Evolutionary conservation across 1,140 invertebrate species (phyloP), one percentile per base, ranked within the genome.

Genomic region (Neelides sp.): DNA sequence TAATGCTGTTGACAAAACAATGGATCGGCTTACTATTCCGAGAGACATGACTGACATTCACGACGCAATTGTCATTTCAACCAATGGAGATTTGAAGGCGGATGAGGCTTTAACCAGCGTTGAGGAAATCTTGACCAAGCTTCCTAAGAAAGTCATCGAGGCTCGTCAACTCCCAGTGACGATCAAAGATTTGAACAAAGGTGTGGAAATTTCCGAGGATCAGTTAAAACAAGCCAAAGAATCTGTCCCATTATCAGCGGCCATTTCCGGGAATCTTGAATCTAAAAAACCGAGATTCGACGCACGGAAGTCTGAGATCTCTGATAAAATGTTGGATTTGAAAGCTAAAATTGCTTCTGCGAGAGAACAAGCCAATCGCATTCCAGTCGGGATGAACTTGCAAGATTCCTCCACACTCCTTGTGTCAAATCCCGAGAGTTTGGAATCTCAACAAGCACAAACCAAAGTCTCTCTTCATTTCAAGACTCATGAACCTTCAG

Each of bases 391-490:
- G n/a, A 76, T 94, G 1, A 78, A 77, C 1, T 94, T 98, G 70
- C 76, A 80, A 50, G 75, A 77, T 0, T 83, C 80, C 50, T 87
- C 89, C 1, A 82, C 81, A 0, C 69, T 97, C 0, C 81, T 94
- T 62, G 64, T 95, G 17, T 77, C 83, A 48, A 84, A 92, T 57
- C 91, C 92, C 0, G 77, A 83, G 17, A 81, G 80, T 59, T 63
- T 95, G 2, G 78, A 82, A 2, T 71, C 85, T 22, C 74, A 91
- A 59, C 82, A 83, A 13, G 88, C 89, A 0, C 84, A 85, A 28
- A 90, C 83, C 0, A 79, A 85, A 52, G 73, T 94, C 3, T 91
- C 86, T 0, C 67, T 88, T 0, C 92, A 85, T 69, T 90, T 89
- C 69, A 78, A 79, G 58, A 96, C 93, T 0, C 69, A 74, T 4